These are phyloP conservation scores for Anthophora plumipes DNA, from an alignment of 2,888 invertebrate species.

Conservation along the genomic window DNA sequence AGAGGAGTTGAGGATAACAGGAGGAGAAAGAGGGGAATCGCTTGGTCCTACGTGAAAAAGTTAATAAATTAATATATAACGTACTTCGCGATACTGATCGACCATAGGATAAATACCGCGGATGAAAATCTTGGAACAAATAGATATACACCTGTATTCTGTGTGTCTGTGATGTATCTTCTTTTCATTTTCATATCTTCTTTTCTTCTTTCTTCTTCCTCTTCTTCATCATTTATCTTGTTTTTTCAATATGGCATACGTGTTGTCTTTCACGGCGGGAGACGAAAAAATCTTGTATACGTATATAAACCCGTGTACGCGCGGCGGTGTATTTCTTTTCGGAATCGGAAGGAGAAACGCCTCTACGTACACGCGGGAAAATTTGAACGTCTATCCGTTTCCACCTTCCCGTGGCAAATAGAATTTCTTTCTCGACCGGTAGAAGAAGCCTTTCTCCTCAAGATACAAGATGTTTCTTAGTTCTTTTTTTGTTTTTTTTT, in stretches of 20 bases:
- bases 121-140: constrained; percentile 66
- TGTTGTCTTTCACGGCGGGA: constrained; percentile 69
- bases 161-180: neutral
- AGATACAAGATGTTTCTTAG: constrained; percentile 37
- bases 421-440: constrained; percentile 45
- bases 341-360: constrained; percentile 26
- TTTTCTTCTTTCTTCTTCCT: constrained; percentile 46
- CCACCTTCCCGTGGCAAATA: constrained; percentile 49
- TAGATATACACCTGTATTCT: constrained; percentile 53
- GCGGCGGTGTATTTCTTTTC: constrained; percentile 14
- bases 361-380: constrained; percentile 10
- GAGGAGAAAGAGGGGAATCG: constrained; percentile 43
- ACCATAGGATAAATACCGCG: constrained; percentile 64
- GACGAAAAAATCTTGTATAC: constrained; percentile 32
- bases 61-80: constrained; percentile 64
- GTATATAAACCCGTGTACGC: constrained; percentile 65
- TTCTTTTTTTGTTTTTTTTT: constrained; percentile 16
- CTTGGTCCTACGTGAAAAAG: constrained; percentile 63
- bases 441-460: constrained; percentile 52
- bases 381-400: constrained; percentile 15
- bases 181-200: constrained; percentile 13
- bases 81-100: constrained; percentile 55
- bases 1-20: neutral
- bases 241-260: constrained; percentile 73
- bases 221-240: no score